phyloP scores from a whole-genome alignment of 2,113 vertebrate species.

The Alces alces region DNA sequence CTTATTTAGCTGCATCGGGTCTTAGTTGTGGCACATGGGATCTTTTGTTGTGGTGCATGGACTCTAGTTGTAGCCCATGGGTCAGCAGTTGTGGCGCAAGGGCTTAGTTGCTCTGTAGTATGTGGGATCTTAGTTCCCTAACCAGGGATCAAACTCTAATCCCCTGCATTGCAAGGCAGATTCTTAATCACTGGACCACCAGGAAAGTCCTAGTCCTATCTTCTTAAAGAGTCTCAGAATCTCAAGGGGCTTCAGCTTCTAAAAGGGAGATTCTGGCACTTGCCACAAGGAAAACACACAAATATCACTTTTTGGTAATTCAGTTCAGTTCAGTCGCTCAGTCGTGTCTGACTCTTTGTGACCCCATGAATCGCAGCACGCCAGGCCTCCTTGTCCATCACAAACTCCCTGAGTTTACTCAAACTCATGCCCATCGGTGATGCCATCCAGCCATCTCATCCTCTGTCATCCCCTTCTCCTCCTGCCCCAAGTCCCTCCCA shows the following conservation, averaged over 20 bases:
- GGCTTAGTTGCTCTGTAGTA: not conserved
- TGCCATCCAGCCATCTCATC: no score
- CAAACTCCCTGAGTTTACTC: no score
- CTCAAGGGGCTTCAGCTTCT: not conserved
- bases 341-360: no score
- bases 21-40: not conserved
- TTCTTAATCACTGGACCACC: not conserved
- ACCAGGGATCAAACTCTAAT: not conserved
- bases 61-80: not conserved
- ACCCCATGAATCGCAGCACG: no score
- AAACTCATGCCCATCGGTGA: no score
- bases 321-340: no score
- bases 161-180: not conserved
- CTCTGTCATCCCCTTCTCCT: no score
- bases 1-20: not conserved
- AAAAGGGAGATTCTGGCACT: not conserved
- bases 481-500: no score
- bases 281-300: not conserved
- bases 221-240: not conserved
- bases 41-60: accelerated
- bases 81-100: not conserved
- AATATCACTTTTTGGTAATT: not conserved
- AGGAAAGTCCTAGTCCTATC: not conserved
- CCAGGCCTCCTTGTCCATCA: no score
- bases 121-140: not conserved